Percentiles rank a stretch among this genome's conserved stretches.
Conservation (phyloP, 2,113 vertebrate species). For the Cyprinodon variegatus region DNA sequence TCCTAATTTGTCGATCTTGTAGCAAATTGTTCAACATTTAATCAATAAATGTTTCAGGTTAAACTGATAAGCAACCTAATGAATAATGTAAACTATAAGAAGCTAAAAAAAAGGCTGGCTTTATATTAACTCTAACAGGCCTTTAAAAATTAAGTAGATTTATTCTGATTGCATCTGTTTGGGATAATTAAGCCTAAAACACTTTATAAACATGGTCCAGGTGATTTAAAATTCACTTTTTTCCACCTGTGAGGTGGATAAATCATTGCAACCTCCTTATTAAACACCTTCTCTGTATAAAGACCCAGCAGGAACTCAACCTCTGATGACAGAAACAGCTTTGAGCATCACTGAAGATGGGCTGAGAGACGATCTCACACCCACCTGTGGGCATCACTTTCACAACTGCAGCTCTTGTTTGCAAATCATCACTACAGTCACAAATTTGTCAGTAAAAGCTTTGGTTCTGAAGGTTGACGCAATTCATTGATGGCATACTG, state of each 20-base stretch:
- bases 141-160: neutral
- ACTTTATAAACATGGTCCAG: slow-evolving; percentile 28
- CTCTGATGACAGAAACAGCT: slow-evolving; percentile 27
- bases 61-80: too few relatives aligned
- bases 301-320: slow-evolving; percentile 12
- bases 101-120: neutral
- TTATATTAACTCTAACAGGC: neutral
- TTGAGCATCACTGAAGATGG: slow-evolving; percentile 18
- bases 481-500: too few relatives aligned
- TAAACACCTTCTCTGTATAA: slow-evolving; percentile 21
- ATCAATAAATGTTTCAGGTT: too few relatives aligned
- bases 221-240: slow-evolving; percentile 38
- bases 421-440: neutral
- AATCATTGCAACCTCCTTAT: slow-evolving; percentile 51
- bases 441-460: neutral
- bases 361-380: neutral
- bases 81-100: neutral
- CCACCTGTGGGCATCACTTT: neutral
- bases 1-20: neutral
- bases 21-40: too few relatives aligned
- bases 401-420: neutral
- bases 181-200: neutral
- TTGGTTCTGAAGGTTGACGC: neutral
- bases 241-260: slow-evolving; percentile 67
- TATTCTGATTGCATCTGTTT: neutral